These are phyloP conservation scores for Carassius carassius DNA, from an alignment of 2,113 vertebrate species.

Conservation along the genomic window DNA sequence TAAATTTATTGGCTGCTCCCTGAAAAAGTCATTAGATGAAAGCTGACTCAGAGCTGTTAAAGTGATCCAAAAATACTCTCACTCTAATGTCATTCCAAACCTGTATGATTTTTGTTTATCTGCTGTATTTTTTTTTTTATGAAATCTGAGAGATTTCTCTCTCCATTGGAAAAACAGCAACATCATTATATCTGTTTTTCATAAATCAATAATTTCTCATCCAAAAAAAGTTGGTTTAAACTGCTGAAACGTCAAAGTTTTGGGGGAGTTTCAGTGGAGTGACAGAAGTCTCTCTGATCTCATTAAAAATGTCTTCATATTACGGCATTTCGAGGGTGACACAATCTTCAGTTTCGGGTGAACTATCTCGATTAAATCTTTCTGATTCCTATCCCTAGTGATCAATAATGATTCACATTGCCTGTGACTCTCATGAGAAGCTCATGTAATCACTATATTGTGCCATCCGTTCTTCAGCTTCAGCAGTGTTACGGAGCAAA, in stretches of 20 bases:
- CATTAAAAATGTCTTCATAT: background rate
- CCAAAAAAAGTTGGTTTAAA: background rate
- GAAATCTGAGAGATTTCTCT: background rate
- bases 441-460: background rate
- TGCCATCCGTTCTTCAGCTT: conserved; percentile 75
- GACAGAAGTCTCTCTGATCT: background rate
- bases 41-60: background rate
- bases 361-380: background rate
- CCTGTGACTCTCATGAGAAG: background rate
- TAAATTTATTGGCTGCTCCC: background rate
- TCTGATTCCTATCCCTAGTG: background rate
- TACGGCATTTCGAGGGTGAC: background rate
- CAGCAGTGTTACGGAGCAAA: conserved; percentile 97
- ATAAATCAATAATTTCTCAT: background rate
- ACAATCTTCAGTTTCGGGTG: background rate
- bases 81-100: background rate
- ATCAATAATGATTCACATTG: background rate
- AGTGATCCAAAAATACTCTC: background rate
- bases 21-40: background rate
- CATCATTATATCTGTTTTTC: background rate
- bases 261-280: background rate
- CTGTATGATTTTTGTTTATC: background rate
- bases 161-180: background rate
- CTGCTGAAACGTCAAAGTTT: background rate
- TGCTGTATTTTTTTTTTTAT: background rate